Conservation (phyloP, 2,888 invertebrate species). For the Camptogramma bilineatum region DNA sequence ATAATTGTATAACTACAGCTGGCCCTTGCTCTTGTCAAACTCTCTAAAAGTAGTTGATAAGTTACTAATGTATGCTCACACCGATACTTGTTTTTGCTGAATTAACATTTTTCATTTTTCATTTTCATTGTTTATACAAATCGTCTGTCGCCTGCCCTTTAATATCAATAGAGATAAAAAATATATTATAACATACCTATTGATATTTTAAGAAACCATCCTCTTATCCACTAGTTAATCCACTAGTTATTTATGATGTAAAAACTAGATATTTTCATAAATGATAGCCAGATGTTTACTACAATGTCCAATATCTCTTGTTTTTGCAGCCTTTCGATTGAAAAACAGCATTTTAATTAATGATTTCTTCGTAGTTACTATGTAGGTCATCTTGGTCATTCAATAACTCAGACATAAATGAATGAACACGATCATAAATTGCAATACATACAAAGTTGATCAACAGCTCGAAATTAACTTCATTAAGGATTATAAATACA, state of each 20-base stretch:
- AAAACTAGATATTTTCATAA: background rate
- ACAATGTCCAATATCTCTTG: background rate
- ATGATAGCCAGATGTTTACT: background rate
- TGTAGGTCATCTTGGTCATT: slow-evolving; percentile 24
- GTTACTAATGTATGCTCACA: too few species aligned
- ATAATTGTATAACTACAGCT: too few species aligned
- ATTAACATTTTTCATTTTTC: too few species aligned
- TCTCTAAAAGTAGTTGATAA: too few species aligned
- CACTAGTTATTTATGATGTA: background rate
- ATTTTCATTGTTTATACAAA: too few species aligned
- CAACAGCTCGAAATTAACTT: slow-evolving; percentile 9
- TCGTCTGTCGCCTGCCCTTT: too few species aligned
- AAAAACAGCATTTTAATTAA: slow-evolving; percentile 19
- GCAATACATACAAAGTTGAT: slow-evolving; percentile 9
- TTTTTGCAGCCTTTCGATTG: slow-evolving; percentile 6
- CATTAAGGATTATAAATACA: background rate
- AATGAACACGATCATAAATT: slow-evolving; percentile 16
- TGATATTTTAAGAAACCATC: background rate
- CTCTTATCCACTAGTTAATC: background rate
- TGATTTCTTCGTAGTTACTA: slow-evolving; percentile 11
- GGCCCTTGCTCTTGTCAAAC: too few species aligned
- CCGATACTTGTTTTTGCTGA: too few species aligned
- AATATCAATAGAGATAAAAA: too few species aligned
- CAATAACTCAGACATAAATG: slow-evolving; percentile 48
- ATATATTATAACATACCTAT: too few species aligned